A percentile compares a stretch with the other conserved stretches of the same genome.
phyloP scores from a whole-genome alignment of 2,888 invertebrate species.

The Lepidochitona cinerea region DNA sequence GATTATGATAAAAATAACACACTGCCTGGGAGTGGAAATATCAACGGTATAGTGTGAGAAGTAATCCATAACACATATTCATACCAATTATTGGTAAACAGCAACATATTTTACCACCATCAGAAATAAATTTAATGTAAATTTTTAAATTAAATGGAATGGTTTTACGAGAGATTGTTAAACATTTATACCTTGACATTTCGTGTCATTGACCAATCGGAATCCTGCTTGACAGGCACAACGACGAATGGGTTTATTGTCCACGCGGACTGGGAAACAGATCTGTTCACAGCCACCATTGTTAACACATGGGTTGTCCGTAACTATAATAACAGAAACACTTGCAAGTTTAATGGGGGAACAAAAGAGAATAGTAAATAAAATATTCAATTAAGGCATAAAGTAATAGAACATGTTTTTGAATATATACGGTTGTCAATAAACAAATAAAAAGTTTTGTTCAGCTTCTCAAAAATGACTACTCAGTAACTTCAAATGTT shows the following conservation, averaged over 20 bases:
- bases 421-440: no score
- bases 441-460: no score
- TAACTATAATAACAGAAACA: not conserved
- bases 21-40: no score
- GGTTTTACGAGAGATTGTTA: not conserved
- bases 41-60: no score
- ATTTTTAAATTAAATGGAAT: not conserved
- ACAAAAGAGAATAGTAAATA: no score
- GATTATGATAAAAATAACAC: no score
- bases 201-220: slow-evolving; percentile 75
- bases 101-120: not conserved
- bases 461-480: no score
- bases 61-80: no score
- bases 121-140: not conserved
- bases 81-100: not conserved
- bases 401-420: no score
- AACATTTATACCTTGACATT: slow-evolving; percentile 75
- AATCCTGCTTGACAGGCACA: slow-evolving; percentile 84
- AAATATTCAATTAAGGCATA: no score
- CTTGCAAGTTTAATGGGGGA: no score
- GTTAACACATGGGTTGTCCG: not conserved
- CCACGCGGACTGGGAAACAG: slow-evolving; percentile 76
- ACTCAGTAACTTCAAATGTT: no score
- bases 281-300: slow-evolving; percentile 78
- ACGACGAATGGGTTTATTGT: slow-evolving; percentile 71